These are phyloP conservation scores for Epinephelus awoara DNA, from an alignment of 2,797 vertebrate genomes.

Conservation along the genomic window DNA sequence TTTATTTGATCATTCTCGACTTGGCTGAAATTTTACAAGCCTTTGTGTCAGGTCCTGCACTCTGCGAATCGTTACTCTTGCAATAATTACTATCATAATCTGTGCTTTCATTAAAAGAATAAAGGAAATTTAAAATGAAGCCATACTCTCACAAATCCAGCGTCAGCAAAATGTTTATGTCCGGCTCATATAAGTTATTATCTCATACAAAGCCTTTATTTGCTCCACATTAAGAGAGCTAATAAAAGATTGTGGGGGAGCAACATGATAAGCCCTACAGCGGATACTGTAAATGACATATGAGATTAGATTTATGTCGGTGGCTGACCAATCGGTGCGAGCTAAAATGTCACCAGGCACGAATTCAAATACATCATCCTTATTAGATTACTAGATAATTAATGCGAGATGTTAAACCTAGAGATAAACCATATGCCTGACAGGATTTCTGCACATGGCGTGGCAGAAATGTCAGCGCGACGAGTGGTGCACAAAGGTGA, in stretches of 20 bases:
- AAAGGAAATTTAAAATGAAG: neutral
- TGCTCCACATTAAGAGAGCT: slow-evolving; percentile 19
- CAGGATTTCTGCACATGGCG: slow-evolving; percentile 8
- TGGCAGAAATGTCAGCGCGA: slow-evolving; percentile 12
- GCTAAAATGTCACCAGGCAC: slow-evolving; percentile 37
- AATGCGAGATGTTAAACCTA: slow-evolving; percentile 6
- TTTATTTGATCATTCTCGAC: neutral
- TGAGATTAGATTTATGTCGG: slow-evolving; percentile 36
- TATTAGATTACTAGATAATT: slow-evolving; percentile 12
- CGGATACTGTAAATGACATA: slow-evolving; percentile 39
- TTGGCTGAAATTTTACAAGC: neutral
- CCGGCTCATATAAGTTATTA: neutral
- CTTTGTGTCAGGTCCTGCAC: neutral
- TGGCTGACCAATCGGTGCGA: slow-evolving; percentile 34
- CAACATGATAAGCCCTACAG: slow-evolving; percentile 43
- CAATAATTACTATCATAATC: slow-evolving; percentile 6
- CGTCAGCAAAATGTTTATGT: neutral
- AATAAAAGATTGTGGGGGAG: slow-evolving; percentile 37
- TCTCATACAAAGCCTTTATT: slow-evolving; percentile 3
- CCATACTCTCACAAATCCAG: neutral
- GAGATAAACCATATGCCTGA: slow-evolving; percentile 19
- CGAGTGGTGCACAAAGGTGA: neutral
- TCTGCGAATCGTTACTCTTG: neutral
- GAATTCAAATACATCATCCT: slow-evolving; percentile 30
- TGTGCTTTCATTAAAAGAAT: slow-evolving; percentile 6